Evolutionary conservation across 1,140 invertebrate species (phyloP).

Genomic region (Colletes latitarsis): DNA sequence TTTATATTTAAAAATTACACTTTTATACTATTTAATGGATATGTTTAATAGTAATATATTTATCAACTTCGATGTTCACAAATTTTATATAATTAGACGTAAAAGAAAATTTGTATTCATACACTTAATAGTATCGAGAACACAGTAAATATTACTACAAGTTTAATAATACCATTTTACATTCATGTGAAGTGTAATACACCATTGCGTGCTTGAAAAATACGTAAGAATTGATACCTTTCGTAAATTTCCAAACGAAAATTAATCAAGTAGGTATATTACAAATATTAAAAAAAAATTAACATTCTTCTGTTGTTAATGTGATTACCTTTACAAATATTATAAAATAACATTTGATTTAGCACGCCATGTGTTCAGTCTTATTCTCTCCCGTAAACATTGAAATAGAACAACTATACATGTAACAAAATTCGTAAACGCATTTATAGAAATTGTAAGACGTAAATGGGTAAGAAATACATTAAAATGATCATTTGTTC

Average conservation of each 20-base stretch:
- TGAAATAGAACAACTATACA: not conserved
- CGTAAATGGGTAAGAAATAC: not conserved
- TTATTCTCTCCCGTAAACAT: not conserved
- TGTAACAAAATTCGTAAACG: not conserved
- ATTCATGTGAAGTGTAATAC: no score
- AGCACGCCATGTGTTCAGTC: constrained; percentile 24
- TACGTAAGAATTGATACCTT: not conserved
- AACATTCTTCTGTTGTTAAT: not conserved
- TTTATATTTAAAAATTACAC: not conserved
- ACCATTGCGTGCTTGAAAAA: not conserved
- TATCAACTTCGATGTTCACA: not conserved
- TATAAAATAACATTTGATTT: not conserved
- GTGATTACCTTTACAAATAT: not conserved
- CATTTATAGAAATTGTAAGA: not conserved
- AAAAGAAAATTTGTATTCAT: not conserved
- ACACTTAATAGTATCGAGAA: not conserved
- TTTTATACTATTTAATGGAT: not conserved
- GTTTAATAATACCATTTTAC: not conserved
- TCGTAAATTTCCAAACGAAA: not conserved
- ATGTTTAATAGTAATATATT: not conserved
- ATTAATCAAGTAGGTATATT: no score
- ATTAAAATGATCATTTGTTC: not conserved
- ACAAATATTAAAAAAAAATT: not conserved
- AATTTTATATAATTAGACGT: not conserved
- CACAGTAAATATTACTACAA: not conserved